These are phyloP conservation scores for Melanotaenia duboulayi DNA, from an alignment of 2,113 vertebrate genomes.

Conservation along the genomic window DNA sequence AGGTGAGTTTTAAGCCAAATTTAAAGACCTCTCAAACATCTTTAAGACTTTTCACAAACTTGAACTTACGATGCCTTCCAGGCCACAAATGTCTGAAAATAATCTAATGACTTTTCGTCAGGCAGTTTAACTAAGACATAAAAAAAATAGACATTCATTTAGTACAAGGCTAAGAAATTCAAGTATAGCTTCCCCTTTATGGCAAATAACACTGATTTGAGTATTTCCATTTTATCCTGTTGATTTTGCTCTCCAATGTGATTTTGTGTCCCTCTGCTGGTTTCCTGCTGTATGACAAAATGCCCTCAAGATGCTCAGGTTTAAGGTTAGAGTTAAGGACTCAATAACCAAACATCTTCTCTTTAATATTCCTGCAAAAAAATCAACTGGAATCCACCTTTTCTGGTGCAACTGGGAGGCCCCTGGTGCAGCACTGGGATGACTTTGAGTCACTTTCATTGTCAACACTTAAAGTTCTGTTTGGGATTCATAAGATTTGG, in stretches of 20 bases:
- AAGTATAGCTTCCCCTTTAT: neutral
- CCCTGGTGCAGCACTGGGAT: neutral
- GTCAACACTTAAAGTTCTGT: neutral
- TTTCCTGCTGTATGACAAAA: slow-evolving; percentile 83
- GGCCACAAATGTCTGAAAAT: neutral
- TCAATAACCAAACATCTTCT: neutral
- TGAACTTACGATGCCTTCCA: neutral
- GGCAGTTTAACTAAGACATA: neutral
- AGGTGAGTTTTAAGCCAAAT: neutral
- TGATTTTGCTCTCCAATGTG: slow-evolving; percentile 86
- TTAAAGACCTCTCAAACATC: neutral
- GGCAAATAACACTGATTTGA: neutral
- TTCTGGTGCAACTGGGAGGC: neutral
- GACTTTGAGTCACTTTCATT: too few species aligned
- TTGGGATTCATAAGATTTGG: neutral
- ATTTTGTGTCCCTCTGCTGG: slow-evolving; percentile 91
- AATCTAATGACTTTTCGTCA: neutral
- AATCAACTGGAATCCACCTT: too few species aligned
- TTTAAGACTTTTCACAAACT: neutral
- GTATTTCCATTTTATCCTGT: neutral
- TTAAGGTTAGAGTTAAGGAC: neutral
- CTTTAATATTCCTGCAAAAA: neutral
- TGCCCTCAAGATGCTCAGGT: neutral
- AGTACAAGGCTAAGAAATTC: neutral
- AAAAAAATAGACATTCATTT: neutral